Evolutionary conservation across 2,113 vertebrate genomes (phyloP), one percentile per base, ranked within the genome.

Genomic region (Melanostigma gelatinosum): DNA sequence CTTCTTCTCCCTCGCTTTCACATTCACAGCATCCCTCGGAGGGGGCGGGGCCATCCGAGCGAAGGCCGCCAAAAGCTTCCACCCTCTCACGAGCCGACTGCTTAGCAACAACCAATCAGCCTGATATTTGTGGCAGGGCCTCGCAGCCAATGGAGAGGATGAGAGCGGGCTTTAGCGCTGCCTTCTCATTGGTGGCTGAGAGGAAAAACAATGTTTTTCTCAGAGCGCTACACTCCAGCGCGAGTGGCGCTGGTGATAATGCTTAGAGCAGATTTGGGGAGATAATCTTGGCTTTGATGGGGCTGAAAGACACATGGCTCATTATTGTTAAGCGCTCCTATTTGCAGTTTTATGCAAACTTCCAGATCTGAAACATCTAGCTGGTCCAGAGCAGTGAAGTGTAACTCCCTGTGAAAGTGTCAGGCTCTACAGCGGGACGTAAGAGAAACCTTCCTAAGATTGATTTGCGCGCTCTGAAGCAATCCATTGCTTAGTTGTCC

Each of bases 51-150:
- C 71, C 27, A 3, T 48, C 34, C 4, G 20, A 58, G 75, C 16
- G 27, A 70, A 83, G 82, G 72, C 89, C 77, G 79, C 67, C 67
- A 38, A 62, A 82, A 57, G 78, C 86, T 80, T 80, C 84, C 90
- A 75, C 87, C 89, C 85, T 90, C 90, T 93, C 92, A 75, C 83
- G 86, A 89, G 78, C 81, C 58, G 82, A 92, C 94, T 94, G 92
- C 94, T 94, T 94, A 93, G 94, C 93, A 95, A 95, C 94, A 95
- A 82, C 94, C 93, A 94, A 95, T 94, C 92, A 85, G 87, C 87
- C 91, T 87, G 85, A 91, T 91, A 89, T 89, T 93, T 94, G 93
- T 93, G 91, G 90, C 86, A 86, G 80, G 72, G 54, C 71, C 36
- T 52, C 15, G 52, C 84, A 93, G 91, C 93, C 94, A 94, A 94